Conservation (phyloP, 1,140 invertebrate species). For the Centruroides vittatus region DNA sequence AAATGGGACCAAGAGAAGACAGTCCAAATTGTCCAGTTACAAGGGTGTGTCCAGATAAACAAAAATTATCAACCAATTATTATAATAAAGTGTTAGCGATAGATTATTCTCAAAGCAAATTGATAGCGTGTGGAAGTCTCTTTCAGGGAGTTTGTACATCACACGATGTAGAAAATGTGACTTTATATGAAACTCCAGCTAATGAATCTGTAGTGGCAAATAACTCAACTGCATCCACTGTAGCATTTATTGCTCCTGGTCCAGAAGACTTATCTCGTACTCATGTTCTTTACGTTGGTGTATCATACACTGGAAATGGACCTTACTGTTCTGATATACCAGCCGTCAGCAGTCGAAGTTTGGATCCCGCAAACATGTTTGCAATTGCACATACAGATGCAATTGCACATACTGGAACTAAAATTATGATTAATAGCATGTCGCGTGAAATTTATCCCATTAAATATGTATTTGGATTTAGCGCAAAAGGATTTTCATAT, state of each 20-base stretch:
- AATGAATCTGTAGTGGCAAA: slow-evolving; percentile 87
- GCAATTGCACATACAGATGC: slow-evolving; percentile 77
- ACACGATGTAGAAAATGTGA: slow-evolving; percentile 73
- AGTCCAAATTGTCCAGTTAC: slow-evolving; percentile 74
- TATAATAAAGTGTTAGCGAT: slow-evolving; percentile 92
- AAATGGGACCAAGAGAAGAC: slow-evolving; percentile 79
- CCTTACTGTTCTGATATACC: slow-evolving; percentile 87
- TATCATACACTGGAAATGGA: slow-evolving; percentile 82
- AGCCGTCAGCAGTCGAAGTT: slow-evolving; percentile 81
- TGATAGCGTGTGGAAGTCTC: slow-evolving; percentile 70
- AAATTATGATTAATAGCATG: slow-evolving; percentile 79
- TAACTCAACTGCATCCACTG: slow-evolving; percentile 82
- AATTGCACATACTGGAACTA: slow-evolving; percentile 78
- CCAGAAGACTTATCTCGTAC: slow-evolving; percentile 50
- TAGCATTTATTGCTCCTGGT: slow-evolving; percentile 91
- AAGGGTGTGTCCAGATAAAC: slow-evolving; percentile 38
- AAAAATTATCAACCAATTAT: slow-evolving; percentile 65
- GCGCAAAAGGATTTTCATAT: slow-evolving; percentile 89
- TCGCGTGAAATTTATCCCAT: slow-evolving; percentile 83
- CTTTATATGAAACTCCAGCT: slow-evolving; percentile 54
- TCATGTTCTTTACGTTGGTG: slow-evolving; percentile 92
- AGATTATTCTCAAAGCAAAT: slow-evolving; percentile 72
- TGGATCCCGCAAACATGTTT: slow-evolving; percentile 70
- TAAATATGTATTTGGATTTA: slow-evolving; percentile 91
- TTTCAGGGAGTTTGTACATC: slow-evolving; percentile 79